Percentiles rank a stretch among this genome's conserved stretches.
These are phyloP conservation scores for Pagrus major DNA, from an alignment of 2,113 vertebrate genomes.

Conservation along the genomic window DNA sequence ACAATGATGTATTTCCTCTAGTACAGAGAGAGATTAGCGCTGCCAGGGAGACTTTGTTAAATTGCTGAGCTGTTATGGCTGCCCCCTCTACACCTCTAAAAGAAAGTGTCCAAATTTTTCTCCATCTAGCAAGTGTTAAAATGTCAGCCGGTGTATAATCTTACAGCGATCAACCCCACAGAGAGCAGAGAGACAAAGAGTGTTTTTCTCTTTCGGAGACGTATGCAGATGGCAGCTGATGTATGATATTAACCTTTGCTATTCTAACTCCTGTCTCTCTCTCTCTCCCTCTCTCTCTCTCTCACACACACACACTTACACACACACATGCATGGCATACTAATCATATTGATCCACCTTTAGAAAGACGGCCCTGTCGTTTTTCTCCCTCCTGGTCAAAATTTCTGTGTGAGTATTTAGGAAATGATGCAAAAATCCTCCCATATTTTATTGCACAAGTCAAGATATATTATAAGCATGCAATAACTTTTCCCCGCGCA, in stretches of 20 bases:
- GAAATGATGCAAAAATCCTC: conserved; percentile 52
- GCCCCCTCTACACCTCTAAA: conserved; percentile 33
- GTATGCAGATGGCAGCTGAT: conserved; percentile 83
- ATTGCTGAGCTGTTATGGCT: conserved; percentile 31
- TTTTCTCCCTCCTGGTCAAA: conserved; percentile 55
- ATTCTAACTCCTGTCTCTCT: conserved; percentile 76
- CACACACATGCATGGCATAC: conserved; percentile 64
- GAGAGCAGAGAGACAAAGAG: conserved; percentile 50
- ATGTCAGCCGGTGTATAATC: conserved; percentile 69
- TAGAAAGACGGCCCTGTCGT: conserved; percentile 45
- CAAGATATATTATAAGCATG: conserved; percentile 39
- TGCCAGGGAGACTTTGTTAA: conserved; percentile 18
- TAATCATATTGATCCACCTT: conserved; percentile 81
- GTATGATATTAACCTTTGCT: conserved; percentile 87
- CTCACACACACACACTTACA: conserved; percentile 20
- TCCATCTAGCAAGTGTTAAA: conserved; percentile 48
- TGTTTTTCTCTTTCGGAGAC: conserved; percentile 64
- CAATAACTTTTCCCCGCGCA: conserved; percentile 20
- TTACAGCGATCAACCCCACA: conserved; percentile 49
- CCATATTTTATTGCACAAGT: conserved; percentile 30
- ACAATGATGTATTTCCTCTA: not conserved
- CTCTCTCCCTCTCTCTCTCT: conserved; percentile 15
- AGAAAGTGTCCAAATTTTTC: conserved; percentile 54
- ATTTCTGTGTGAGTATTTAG: conserved; percentile 40
- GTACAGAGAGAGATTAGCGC: conserved; percentile 18